These are phyloP conservation scores for Cepaea nemoralis DNA, from an alignment of 1,140 invertebrate genomes.

Conservation along the genomic window DNA sequence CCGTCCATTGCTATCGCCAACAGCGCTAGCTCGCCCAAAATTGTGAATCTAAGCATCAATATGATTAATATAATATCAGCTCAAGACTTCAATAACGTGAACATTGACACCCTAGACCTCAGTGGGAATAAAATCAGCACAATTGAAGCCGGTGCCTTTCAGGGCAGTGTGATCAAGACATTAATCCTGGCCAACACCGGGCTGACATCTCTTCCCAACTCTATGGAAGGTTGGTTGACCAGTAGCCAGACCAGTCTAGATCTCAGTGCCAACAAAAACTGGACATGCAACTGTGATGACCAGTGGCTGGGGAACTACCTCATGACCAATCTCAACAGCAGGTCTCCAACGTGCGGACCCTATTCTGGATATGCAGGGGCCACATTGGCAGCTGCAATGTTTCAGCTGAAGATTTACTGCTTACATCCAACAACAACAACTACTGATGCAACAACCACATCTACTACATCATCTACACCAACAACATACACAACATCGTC, in stretches of 20 bases:
- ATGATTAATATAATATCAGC: not conserved
- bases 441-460: conserved; percentile 28
- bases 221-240: not conserved
- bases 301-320: not conserved
- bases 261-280: not conserved
- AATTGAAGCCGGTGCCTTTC: not conserved
- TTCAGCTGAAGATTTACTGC: conserved; percentile 36
- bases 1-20: conserved; percentile 41
- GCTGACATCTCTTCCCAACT: not conserved
- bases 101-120: conserved; percentile 30
- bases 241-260: not conserved
- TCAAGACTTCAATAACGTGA: conserved; percentile 30
- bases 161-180: not conserved
- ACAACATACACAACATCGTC: not conserved
- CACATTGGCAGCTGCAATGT: conserved; percentile 19
- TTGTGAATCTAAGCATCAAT: conserved; percentile 37
- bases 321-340: not conserved
- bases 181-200: conserved; percentile 6
- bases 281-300: not conserved
- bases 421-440: conserved; percentile 35
- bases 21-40: not conserved
- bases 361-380: conserved; percentile 18
- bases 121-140: not conserved
- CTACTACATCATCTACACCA: not conserved
- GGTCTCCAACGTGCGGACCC: conserved; percentile 13